Evolutionary conservation across 2,888 invertebrate species (phyloP).

Genomic region (Pachydiplax longipennis): DNA sequence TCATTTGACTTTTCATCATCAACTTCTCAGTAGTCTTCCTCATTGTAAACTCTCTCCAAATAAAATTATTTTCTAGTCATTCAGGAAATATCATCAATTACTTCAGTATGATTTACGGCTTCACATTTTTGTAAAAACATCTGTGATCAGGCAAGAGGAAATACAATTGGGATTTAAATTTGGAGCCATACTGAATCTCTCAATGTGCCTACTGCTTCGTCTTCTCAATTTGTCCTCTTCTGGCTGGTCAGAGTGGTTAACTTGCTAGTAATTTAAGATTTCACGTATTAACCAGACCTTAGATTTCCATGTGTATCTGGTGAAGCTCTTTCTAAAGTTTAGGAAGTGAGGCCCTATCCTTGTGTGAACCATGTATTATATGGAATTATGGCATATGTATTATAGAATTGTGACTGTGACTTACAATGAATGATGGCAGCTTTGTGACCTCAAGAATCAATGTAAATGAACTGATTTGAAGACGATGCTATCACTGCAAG

Average conservation of each 20-base stretch:
- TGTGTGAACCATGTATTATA: not conserved
- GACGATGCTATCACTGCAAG: not conserved
- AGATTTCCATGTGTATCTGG: constrained; percentile 13
- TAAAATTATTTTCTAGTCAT: constrained; percentile 34
- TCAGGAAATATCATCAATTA: constrained; percentile 14
- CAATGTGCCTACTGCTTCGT: constrained; percentile 24
- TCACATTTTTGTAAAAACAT: not conserved
- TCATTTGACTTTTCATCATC: not conserved
- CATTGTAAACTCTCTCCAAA: constrained; percentile 2
- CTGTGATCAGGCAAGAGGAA: constrained; percentile 37
- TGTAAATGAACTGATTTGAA: not conserved
- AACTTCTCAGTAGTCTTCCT: constrained; percentile 16
- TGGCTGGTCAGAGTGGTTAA: constrained; percentile 36
- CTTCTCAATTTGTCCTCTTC: constrained; percentile 37
- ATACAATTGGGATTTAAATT: constrained; percentile 13
- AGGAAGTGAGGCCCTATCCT: not conserved
- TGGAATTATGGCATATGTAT: constrained; percentile 27
- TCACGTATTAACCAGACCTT: not conserved
- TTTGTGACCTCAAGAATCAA: constrained; percentile 22
- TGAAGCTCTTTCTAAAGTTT: constrained; percentile 5
- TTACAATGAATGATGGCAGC: not conserved
- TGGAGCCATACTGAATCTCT: constrained; percentile 3
- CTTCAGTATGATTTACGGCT: constrained; percentile 28
- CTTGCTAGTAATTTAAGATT: not conserved
- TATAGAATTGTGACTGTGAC: constrained; percentile 27